Percentiles rank a stretch among this genome's conserved stretches.
phyloP scores from a whole-genome alignment of 1,140 invertebrate genomes.

The Diachasma alloeum region DNA sequence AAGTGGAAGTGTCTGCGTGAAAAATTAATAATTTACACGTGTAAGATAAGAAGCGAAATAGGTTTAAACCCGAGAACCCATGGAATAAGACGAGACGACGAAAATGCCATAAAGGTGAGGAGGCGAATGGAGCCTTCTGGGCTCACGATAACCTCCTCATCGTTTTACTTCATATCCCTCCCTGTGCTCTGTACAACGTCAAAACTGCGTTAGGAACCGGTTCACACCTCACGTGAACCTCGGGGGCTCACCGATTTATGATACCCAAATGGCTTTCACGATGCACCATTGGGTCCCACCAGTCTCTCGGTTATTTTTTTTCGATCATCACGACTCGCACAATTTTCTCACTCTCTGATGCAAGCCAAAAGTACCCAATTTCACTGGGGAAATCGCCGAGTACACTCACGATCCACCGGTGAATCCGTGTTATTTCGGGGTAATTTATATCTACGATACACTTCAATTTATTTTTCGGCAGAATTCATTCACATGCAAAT shows the following conservation, averaged over 20 bases:
- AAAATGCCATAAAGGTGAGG: constrained; percentile 8
- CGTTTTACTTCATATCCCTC: neutral
- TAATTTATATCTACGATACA: neutral
- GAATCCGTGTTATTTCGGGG: neutral
- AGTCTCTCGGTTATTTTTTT: neutral
- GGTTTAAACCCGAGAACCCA: neutral
- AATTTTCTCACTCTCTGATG: neutral
- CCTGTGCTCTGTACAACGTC: neutral
- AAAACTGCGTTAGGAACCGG: constrained; percentile 34
- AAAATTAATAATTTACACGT: constrained; percentile 9
- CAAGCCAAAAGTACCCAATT: constrained; percentile 3
- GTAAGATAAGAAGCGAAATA: constrained; percentile 1
- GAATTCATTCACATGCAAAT: neutral
- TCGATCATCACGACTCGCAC: neutral
- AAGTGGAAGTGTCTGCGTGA: neutral
- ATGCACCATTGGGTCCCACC: constrained; percentile 20
- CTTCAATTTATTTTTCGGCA: neutral
- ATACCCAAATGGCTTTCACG: constrained; percentile 36
- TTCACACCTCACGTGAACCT: constrained; percentile 27
- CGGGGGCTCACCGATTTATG: constrained; percentile 35
- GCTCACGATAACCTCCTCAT: constrained; percentile 9
- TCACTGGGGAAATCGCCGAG: constrained; percentile 6
- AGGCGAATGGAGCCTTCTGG: neutral
- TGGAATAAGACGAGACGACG: constrained; percentile 9
- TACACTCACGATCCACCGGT: neutral